A percentile compares a stretch with the other conserved stretches of the same genome.
Conservation (phyloP, 2,797 vertebrate genomes). For the Cyprinodon diabolis region DNA sequence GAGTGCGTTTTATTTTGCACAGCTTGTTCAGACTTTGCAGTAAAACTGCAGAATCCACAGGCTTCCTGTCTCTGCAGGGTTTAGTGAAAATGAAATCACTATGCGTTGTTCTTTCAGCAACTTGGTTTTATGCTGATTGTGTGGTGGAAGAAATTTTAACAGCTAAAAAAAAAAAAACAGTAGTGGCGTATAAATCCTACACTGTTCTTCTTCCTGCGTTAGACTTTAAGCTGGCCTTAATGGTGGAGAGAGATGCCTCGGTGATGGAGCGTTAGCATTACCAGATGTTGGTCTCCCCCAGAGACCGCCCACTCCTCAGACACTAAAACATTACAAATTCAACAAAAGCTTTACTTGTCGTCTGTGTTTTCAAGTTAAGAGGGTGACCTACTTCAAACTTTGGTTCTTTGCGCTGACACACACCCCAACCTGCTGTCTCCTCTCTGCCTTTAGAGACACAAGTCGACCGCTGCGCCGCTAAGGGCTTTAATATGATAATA, state of each 20-base stretch:
- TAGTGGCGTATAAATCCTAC: not conserved
- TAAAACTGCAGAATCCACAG: too few species aligned
- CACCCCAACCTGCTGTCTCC: slow-evolving; percentile 26
- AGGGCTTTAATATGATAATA: too few species aligned
- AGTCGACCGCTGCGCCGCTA: too few species aligned
- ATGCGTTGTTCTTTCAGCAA: not conserved
- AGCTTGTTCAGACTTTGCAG: too few species aligned
- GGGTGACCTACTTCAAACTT: slow-evolving; percentile 77
- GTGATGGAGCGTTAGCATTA: slow-evolving; percentile 64
- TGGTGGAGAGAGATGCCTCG: slow-evolving; percentile 47
- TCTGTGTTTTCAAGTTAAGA: slow-evolving; percentile 73
- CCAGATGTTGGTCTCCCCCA: slow-evolving; percentile 73
- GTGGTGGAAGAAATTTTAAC: not conserved
- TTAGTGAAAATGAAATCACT: not conserved
- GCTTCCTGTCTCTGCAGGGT: too few species aligned
- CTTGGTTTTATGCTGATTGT: not conserved
- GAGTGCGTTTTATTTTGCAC: too few species aligned
- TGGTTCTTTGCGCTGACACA: slow-evolving; percentile 50
- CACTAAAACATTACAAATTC: slow-evolving; percentile 74
- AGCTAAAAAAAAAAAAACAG: not conserved
- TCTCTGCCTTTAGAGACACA: too few species aligned
- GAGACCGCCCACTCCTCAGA: slow-evolving; percentile 72
- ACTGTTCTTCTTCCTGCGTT: not conserved
- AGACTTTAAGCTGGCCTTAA: not conserved
- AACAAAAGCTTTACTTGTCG: slow-evolving; percentile 63